Conservation (phyloP, 2,113 vertebrate genomes). For the Empidonax alnorum region DNA sequence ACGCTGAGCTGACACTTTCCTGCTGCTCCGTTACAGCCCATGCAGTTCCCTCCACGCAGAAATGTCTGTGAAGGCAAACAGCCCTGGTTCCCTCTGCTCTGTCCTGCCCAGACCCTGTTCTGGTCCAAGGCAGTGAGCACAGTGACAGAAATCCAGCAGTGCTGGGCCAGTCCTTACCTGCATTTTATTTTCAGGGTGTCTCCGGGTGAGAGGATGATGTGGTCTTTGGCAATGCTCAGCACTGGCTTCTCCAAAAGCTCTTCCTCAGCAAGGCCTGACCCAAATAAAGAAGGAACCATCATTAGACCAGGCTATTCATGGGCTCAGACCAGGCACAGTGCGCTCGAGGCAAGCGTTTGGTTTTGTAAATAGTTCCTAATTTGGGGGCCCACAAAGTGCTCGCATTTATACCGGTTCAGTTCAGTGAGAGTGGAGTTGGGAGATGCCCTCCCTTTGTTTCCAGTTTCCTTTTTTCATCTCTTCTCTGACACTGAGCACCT, state of each 20-base stretch:
- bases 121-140: neutral
- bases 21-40: neutral
- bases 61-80: neutral
- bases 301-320: neutral
- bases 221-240: constrained; percentile 45
- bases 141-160: neutral
- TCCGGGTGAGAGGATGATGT: constrained; percentile 44
- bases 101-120: neutral
- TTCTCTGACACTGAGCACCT: neutral
- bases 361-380: constrained; percentile 47
- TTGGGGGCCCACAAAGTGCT: neutral
- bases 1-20: neutral
- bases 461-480: neutral
- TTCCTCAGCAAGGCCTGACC: constrained; percentile 60
- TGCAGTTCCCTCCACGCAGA: neutral
- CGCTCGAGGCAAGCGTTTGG: neutral
- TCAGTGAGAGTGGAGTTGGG: neutral
- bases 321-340: neutral
- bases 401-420: neutral
- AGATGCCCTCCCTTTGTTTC: neutral
- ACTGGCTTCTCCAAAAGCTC: constrained; percentile 41
- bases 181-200: constrained; percentile 65
- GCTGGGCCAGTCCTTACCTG: constrained; percentile 61
- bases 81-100: neutral
- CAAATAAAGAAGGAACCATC: neutral